Evolutionary conservation across 2,888 invertebrate genomes (phyloP).

Genomic region (Nomada hirtipes): DNA sequence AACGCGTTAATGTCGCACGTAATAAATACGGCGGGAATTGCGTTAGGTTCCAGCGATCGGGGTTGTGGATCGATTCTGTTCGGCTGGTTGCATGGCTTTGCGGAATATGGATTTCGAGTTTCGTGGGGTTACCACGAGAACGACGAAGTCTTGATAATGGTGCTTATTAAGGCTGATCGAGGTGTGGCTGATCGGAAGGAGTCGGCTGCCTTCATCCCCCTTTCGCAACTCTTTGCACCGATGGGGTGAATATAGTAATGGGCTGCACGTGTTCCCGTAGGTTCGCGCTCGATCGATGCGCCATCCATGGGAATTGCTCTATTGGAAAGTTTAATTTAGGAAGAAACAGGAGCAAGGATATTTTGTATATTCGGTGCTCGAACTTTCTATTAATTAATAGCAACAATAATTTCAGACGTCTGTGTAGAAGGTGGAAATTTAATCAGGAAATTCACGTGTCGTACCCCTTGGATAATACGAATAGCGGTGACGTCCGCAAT

Average conservation of each 20-base stretch:
- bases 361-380: too few species aligned
- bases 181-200: constrained; percentile 11
- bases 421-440: too few species aligned
- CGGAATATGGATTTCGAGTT: constrained; percentile 37
- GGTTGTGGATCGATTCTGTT: constrained; percentile 6
- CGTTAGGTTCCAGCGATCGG: constrained; percentile 50
- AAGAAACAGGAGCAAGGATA: too few species aligned
- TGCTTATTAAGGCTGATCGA: constrained; percentile 31
- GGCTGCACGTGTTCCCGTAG: not conserved
- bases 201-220: not conserved
- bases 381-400: too few species aligned
- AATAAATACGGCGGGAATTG: constrained; percentile 64
- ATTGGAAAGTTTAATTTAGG: not conserved
- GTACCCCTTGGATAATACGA: not conserved
- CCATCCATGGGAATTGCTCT: constrained; percentile 2
- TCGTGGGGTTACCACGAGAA: not conserved
- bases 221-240: not conserved
- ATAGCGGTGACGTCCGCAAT: not conserved
- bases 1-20: constrained; percentile 69
- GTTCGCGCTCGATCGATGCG: not conserved
- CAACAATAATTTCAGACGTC: too few species aligned
- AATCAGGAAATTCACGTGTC: too few species aligned
- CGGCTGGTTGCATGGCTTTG: not conserved
- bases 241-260: not conserved
- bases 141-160: constrained; percentile 2